These are phyloP conservation scores for Colletes latitarsis DNA, from an alignment of 1,140 invertebrate species.

Conservation along the genomic window DNA sequence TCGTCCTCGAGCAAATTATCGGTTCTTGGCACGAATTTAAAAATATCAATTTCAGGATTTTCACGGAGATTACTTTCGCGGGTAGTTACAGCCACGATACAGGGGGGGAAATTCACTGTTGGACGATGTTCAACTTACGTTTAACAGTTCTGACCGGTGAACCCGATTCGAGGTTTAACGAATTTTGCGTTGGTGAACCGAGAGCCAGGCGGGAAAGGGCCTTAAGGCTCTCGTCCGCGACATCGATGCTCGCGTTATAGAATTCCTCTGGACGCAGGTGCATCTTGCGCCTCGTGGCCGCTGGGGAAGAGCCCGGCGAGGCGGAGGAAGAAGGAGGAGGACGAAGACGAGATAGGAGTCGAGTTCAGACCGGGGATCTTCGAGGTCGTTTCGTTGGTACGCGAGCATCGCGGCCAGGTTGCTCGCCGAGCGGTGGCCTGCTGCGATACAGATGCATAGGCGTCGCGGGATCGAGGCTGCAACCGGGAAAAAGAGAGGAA, in stretches of 20 bases:
- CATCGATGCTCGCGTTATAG: constrained; percentile 1
- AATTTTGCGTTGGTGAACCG: too few species aligned
- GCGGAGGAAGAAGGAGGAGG: neutral
- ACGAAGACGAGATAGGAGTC: constrained; percentile 34
- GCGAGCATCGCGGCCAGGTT: constrained; percentile 37
- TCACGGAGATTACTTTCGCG: too few species aligned
- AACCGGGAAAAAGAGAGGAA: constrained; percentile 24
- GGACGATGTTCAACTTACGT: too few species aligned
- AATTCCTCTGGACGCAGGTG: constrained; percentile 33
- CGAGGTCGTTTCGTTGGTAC: constrained; percentile 52
- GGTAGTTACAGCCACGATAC: too few species aligned
- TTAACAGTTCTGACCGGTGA: too few species aligned
- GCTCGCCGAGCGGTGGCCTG: neutral
- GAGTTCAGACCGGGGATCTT: constrained; percentile 27
- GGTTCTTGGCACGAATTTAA: too few species aligned
- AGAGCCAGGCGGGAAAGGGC: too few species aligned
- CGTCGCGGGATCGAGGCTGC: constrained; percentile 32
- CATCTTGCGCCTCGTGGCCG: constrained; percentile 14
- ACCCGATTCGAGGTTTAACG: too few species aligned
- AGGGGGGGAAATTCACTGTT: too few species aligned
- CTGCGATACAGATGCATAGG: constrained; percentile 52
- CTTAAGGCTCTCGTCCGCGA: too few species aligned
- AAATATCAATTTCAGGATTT: too few species aligned
- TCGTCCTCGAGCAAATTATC: too few species aligned
- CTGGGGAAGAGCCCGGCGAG: neutral